Percentiles rank a stretch among this genome's conserved stretches.
Conservation (phyloP, 2,113 vertebrate species). For the Empidonax alnorum region DNA sequence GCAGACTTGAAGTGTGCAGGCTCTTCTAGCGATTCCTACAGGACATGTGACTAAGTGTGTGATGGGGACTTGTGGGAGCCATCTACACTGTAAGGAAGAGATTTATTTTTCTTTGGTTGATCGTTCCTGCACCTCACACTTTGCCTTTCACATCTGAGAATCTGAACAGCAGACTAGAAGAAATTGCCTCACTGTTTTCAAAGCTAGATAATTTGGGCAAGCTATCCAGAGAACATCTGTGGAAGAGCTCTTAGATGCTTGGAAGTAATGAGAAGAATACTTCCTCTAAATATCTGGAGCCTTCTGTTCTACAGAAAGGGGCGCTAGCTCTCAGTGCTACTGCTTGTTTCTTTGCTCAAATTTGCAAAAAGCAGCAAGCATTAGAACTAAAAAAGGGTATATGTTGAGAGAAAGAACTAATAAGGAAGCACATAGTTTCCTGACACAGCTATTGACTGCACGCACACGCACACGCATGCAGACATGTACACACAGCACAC, state of each 20-base stretch:
- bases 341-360: background rate
- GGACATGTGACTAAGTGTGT: background rate
- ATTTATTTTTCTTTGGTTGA: background rate
- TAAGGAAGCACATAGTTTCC: background rate
- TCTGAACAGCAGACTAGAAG: background rate
- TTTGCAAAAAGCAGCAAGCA: background rate
- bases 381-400: background rate
- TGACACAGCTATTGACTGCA: background rate
- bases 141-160: background rate
- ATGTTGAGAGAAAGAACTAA: background rate
- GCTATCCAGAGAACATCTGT: background rate
- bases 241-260: background rate
- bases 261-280: background rate
- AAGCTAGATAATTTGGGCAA: background rate
- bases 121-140: background rate
- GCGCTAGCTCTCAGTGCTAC: background rate
- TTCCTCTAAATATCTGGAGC: background rate
- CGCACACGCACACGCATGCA: background rate
- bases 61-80: background rate
- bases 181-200: background rate
- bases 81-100: background rate
- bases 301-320: background rate
- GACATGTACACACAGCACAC: background rate
- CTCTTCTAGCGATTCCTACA: background rate
- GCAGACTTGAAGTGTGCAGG: accelerated